Base-by-base conservation (phyloP, 2,888 invertebrate genomes). In the Catocala sponsa region DNA sequence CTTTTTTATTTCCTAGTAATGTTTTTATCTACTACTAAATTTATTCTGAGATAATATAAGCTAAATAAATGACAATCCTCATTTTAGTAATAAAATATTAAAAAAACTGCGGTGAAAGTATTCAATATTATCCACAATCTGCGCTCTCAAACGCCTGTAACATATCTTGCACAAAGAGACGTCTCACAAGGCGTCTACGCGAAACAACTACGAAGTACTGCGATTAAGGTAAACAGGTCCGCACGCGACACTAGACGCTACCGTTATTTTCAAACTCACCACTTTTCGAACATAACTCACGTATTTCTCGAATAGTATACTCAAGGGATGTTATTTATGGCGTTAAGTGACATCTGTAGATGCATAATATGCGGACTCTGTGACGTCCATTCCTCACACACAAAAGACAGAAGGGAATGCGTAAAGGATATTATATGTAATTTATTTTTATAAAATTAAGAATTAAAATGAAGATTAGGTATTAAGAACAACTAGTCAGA, bases 201-300 rank as follows among this genome's bases (percentile, higher is more conserved):
- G 49, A 65, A 66, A 71, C 67, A 72, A 70, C 60, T 74, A 65
- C 55, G 55, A 74, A 70, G 65, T 68, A 74, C 70, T 54, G 38
- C 67, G 73, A 78, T 78, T 79, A 70, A 70, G 76, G 76, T 76
- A 74, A 74, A 71, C 74, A 75, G 70, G 70, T 62, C 68, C 55
- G 65, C 75, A 71, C 68, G 71, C 65, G 68, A 75, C 68, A 64
- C 56, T 55, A 64, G 47, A 55, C 55, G 42, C 49, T 63, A 59
- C 54, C 50, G 51, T 10, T 25, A 46, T 60, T 25, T 15, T 43
- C 42, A 61, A 47, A 38, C 47, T 47, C 42, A 53, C 48, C 6
- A 54, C 57, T 66, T 4, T 58, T 72, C 57, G 59, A 71, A 65
- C 50, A 62, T 53, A 63, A 55, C 49, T 62, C 63, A 55, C 66